Evolutionary conservation across 1,140 invertebrate species (phyloP).

Genomic region (Drosophila melanica): DNA sequence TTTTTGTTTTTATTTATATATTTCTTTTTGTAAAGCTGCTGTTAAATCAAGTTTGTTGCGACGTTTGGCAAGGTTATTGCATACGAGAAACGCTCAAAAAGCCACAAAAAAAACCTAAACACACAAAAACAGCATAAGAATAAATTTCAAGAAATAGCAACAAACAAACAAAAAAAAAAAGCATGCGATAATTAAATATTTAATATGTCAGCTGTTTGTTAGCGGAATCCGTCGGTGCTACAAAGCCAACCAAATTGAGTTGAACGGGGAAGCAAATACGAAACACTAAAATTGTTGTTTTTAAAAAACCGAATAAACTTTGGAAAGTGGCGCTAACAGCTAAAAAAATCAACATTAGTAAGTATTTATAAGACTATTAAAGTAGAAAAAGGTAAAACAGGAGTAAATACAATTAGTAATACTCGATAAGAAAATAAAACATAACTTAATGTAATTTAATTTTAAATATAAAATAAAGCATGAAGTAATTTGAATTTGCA

Average conservation of each 20-base stretch:
- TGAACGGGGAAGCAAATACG: conserved; percentile 1
- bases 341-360: not conserved
- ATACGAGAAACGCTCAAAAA: conserved; percentile 52
- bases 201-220: conserved; percentile 53
- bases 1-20: conserved; percentile 22
- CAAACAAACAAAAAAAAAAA: conserved; percentile 37
- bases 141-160: conserved; percentile 43
- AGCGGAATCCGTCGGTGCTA: conserved; percentile 44
- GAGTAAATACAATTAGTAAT: too few relatives aligned
- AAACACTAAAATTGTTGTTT: conserved; percentile 2
- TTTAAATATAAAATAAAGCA: too few relatives aligned
- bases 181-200: conserved; percentile 71
- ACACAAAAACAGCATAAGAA: conserved; percentile 51
- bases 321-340: conserved; percentile 5
- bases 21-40: conserved; percentile 47
- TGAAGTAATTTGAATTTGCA: too few relatives aligned
- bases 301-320: not conserved
- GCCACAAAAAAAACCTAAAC: conserved; percentile 11
- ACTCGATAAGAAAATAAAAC: too few relatives aligned
- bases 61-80: conserved; percentile 66
- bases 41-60: conserved; percentile 57
- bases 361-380: too few relatives aligned
- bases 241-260: conserved; percentile 26
- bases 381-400: too few relatives aligned
- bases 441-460: too few relatives aligned